A percentile compares a stretch with the other conserved stretches of the same genome.
Conservation (phyloP, 1,140 invertebrate genomes). For the Patella vulgata region DNA sequence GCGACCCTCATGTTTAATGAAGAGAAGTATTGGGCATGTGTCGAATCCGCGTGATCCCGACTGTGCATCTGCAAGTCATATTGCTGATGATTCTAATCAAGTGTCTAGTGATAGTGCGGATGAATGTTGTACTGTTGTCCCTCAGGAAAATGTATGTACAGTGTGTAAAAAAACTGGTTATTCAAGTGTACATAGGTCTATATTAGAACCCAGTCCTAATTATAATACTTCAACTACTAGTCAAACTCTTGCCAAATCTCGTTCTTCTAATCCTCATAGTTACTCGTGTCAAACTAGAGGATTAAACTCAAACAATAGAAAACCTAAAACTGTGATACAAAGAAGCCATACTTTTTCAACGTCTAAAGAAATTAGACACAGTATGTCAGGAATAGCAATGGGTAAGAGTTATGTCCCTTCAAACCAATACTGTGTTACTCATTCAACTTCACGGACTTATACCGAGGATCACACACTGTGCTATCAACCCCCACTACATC, state of each 20-base stretch:
- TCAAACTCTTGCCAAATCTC: conserved; percentile 13
- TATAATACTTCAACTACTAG: conserved; percentile 10
- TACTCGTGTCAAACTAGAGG: background rate
- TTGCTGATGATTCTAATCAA: background rate
- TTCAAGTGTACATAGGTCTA: background rate
- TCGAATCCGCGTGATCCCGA: background rate
- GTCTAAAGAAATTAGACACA: background rate
- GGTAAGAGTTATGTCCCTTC: background rate
- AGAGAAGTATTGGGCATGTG: background rate
- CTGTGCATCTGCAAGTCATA: too few species aligned
- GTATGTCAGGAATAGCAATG: background rate
- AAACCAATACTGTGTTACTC: background rate
- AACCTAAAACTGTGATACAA: conserved; percentile 7
- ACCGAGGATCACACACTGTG: background rate
- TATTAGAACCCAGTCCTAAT: background rate
- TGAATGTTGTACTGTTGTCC: too few species aligned
- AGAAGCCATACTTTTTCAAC: conserved; percentile 10
- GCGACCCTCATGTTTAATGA: conserved; percentile 3
- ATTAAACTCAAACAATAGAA: background rate
- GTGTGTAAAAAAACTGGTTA: background rate
- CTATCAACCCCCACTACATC: background rate
- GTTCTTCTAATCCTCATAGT: background rate
- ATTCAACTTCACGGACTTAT: background rate
- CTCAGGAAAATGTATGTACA: background rate
- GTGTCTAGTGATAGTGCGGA: background rate